Conservation (phyloP, 2,113 vertebrate genomes). For the Calypte anna region DNA sequence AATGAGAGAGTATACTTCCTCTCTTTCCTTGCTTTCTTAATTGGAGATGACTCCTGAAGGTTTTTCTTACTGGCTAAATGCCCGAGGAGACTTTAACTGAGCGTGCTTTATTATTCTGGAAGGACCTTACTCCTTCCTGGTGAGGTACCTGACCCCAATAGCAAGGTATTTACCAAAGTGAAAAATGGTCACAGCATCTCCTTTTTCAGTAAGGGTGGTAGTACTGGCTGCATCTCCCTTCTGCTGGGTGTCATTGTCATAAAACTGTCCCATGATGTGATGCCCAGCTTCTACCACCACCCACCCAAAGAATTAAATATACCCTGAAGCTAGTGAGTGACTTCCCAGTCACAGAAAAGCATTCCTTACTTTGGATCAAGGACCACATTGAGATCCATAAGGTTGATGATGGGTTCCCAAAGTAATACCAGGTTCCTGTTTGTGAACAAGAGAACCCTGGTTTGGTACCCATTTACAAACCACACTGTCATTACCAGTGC, state of each 20-base stretch:
- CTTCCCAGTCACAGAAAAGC: not conserved
- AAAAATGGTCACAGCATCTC: not conserved
- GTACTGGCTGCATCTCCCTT: not conserved
- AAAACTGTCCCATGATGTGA: not conserved
- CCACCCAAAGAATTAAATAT: not conserved
- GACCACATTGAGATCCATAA: slow-evolving; percentile 70
- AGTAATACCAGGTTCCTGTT: slow-evolving; percentile 80
- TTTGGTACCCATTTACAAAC: slow-evolving; percentile 87
- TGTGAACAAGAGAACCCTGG: slow-evolving; percentile 79
- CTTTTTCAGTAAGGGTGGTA: not conserved
- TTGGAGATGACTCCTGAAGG: not conserved
- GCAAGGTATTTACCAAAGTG: not conserved
- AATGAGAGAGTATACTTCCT: not conserved
- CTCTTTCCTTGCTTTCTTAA: not conserved
- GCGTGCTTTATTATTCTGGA: not conserved
- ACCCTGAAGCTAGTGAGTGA: slow-evolving; percentile 45
- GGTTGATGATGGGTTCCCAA: slow-evolving; percentile 79
- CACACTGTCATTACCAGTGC: slow-evolving; percentile 80
- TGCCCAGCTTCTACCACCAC: not conserved
- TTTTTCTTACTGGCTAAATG: not conserved
- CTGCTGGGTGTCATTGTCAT: not conserved
- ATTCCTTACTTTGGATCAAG: slow-evolving; percentile 65
- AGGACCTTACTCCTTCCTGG: not conserved
- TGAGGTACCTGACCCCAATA: not conserved
- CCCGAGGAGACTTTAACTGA: not conserved